phyloP scores from a whole-genome alignment of 2,888 invertebrate species.

The Tricholauxania praeusta region DNA sequence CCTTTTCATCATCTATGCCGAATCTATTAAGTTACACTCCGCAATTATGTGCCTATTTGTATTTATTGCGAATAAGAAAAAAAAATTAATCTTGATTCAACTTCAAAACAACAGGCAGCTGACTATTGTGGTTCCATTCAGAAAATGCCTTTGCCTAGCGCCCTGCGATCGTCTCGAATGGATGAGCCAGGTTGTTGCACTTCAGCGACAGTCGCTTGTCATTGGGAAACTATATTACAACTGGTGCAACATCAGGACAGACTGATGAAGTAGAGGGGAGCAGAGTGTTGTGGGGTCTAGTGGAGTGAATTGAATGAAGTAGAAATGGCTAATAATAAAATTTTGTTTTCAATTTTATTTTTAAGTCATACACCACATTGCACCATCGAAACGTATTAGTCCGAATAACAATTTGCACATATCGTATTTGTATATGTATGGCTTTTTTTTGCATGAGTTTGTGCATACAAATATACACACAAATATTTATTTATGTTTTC shows the following conservation, averaged over 20 bases:
- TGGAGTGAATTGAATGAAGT: neutral
- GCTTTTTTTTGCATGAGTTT: too few relatives aligned
- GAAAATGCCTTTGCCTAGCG: slow-evolving; percentile 22
- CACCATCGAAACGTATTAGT: too few relatives aligned
- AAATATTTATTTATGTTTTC: too few relatives aligned
- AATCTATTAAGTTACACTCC: too few relatives aligned
- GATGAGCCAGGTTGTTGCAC: slow-evolving; percentile 33
- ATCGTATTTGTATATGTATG: too few relatives aligned
- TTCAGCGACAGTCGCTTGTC: slow-evolving; percentile 23
- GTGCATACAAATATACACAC: too few relatives aligned
- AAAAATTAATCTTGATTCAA: slow-evolving; percentile 60
- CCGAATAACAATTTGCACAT: too few relatives aligned
- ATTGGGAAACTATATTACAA: slow-evolving; percentile 17
- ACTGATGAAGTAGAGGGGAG: too few relatives aligned
- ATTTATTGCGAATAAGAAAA: too few relatives aligned
- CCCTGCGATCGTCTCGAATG: slow-evolving; percentile 22
- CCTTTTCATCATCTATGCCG: too few relatives aligned
- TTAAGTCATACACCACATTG: neutral
- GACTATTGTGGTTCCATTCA: slow-evolving; percentile 20
- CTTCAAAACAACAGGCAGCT: slow-evolving; percentile 50
- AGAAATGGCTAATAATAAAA: slow-evolving; percentile 35
- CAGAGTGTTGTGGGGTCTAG: neutral
- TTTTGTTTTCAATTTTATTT: slow-evolving; percentile 25
- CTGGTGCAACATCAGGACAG: slow-evolving; percentile 6
- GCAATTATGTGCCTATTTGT: too few relatives aligned